Evolutionary conservation across 1,140 invertebrate genomes (phyloP).

Genomic region (Agraylea sexmaculata): DNA sequence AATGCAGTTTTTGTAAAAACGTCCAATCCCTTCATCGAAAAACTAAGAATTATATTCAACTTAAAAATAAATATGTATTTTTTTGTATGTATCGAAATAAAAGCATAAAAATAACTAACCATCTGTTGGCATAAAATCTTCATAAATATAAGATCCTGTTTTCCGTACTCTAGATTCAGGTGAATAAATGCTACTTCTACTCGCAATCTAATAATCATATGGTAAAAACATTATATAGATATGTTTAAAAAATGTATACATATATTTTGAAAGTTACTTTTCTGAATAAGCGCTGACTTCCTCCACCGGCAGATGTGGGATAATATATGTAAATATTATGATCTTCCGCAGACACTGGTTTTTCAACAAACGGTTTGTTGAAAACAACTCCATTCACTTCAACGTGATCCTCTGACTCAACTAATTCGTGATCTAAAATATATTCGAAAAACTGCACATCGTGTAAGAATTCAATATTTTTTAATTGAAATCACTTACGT

Average conservation of each 20-base stretch:
- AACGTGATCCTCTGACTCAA: slow-evolving; percentile 97
- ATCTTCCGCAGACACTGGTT: slow-evolving; percentile 93
- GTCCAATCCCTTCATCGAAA: neutral
- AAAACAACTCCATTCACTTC: slow-evolving; percentile 96
- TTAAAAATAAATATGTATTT: neutral
- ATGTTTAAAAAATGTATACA: neutral
- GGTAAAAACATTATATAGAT: slow-evolving; percentile 18
- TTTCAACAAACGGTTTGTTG: slow-evolving; percentile 99
- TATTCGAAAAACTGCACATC: neutral
- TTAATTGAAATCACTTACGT: slow-evolving; percentile 45
- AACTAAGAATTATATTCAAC: slow-evolving; percentile 1
- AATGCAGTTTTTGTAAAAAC: slow-evolving; percentile 9
- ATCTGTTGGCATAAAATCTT: slow-evolving; percentile 99
- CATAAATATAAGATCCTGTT: slow-evolving; percentile 97
- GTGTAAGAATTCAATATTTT: neutral
- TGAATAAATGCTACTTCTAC: slow-evolving; percentile 95
- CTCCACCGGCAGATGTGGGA: slow-evolving; percentile 94
- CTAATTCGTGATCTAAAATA: slow-evolving; percentile 73
- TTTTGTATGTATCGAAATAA: neutral
- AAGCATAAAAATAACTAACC: slow-evolving; percentile 44
- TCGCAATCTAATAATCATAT: slow-evolving; percentile 71
- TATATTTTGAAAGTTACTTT: slow-evolving; percentile 62
- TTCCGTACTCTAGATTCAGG: slow-evolving; percentile 91
- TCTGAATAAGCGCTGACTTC: slow-evolving; percentile 91
- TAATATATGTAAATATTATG: slow-evolving; percentile 99